These are phyloP conservation scores for Ochlodes sylvanus DNA, from an alignment of 2,888 invertebrate species.

Conservation along the genomic window DNA sequence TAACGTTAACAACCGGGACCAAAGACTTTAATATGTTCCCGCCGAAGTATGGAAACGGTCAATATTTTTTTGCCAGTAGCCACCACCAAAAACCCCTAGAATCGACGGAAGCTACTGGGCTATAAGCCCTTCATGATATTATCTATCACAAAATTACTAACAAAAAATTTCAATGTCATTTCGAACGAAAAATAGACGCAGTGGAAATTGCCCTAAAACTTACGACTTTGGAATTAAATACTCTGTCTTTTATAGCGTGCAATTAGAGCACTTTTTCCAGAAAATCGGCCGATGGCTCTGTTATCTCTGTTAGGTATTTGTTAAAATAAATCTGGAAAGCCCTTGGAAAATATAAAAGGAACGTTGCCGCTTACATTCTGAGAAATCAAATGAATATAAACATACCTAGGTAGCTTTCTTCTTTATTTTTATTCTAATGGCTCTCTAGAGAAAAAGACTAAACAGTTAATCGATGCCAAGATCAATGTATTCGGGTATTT, in stretches of 20 bases:
- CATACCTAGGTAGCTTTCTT: background rate
- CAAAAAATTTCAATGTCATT: too few relatives aligned
- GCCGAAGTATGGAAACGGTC: too few relatives aligned
- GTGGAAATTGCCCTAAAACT: background rate
- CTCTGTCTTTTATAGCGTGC: background rate
- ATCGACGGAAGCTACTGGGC: too few relatives aligned
- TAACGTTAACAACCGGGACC: too few relatives aligned
- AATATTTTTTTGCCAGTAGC: too few relatives aligned
- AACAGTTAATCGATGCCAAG: conserved; percentile 9
- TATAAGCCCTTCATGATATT: too few relatives aligned
- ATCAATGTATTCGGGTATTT: background rate
- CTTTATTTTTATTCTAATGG: background rate
- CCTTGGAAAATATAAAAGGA: conserved; percentile 11
- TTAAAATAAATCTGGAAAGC: conserved; percentile 13
- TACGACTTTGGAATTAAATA: background rate
- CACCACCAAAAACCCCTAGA: too few relatives aligned
- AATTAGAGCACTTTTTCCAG: conserved; percentile 4
- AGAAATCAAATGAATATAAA: conserved; percentile 6
- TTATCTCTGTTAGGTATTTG: background rate
- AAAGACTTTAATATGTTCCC: too few relatives aligned
- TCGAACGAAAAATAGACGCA: background rate
- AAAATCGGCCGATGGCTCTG: background rate
- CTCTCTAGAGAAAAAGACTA: conserved; percentile 10
- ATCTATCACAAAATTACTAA: too few relatives aligned
- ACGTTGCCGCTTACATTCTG: conserved; percentile 9